Conservation (phyloP, 2,888 invertebrate species). For the Orchestes rusci region DNA sequence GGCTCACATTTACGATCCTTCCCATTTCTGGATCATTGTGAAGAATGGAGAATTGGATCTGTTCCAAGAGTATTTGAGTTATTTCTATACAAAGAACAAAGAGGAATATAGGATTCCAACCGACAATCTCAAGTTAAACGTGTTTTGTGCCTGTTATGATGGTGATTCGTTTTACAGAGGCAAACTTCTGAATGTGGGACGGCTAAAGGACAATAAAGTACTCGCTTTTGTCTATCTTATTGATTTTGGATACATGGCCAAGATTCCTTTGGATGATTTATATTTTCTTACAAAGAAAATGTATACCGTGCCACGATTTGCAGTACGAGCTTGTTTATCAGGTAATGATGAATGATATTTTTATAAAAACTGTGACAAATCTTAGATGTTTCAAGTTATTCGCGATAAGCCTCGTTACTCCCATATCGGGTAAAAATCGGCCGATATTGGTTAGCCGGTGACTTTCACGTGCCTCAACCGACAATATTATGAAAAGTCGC, state of each 20-base stretch:
- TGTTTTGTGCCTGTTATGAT: conserved; percentile 15
- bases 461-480: too few species aligned
- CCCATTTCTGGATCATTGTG: conserved; percentile 20
- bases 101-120: conserved; percentile 9
- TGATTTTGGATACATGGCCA: conserved; percentile 19
- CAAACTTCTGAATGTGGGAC: conserved; percentile 8
- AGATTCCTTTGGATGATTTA: conserved; percentile 11
- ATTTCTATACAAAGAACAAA: conserved; percentile 14
- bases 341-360: conserved; percentile 12
- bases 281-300: conserved; percentile 18
- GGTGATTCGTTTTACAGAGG: conserved; percentile 11
- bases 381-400: too few species aligned
- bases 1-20: conserved; percentile 15
- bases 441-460: too few species aligned
- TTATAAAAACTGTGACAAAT: too few species aligned
- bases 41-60: conserved; percentile 12
- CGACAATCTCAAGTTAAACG: conserved; percentile 6
- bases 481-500: too few species aligned
- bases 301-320: conserved; percentile 19
- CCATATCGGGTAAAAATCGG: too few species aligned
- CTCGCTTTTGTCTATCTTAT: conserved; percentile 12
- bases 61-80: conserved; percentile 12
- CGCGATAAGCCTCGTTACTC: too few species aligned
- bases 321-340: conserved; percentile 14
- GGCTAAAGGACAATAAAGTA: not conserved